Conservation (phyloP, 2,113 vertebrate species). For the Menura novaehollandiae region DNA sequence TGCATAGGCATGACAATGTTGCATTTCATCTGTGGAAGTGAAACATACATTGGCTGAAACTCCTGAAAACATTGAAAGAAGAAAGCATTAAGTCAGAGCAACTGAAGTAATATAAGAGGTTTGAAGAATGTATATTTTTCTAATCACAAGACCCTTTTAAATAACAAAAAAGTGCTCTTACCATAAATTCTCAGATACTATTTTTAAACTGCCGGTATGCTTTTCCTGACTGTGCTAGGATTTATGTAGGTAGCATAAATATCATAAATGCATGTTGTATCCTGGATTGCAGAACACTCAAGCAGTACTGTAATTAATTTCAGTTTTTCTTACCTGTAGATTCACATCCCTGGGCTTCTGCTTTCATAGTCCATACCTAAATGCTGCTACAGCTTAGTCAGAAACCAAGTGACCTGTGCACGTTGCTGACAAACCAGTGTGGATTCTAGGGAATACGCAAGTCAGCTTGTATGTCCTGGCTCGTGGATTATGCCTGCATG, state of each 20-base stretch:
- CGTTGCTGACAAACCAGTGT: not conserved
- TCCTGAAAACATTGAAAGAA: not conserved
- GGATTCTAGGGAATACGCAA: not conserved
- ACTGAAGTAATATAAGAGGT: not conserved
- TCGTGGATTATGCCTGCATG: not conserved
- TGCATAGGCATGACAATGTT: not conserved
- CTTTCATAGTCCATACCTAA: not conserved
- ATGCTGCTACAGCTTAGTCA: not conserved
- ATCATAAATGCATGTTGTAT: not conserved
- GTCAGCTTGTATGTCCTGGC: not conserved
- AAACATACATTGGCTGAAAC: not conserved
- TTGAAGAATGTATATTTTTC: not conserved
- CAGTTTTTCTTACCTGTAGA: not conserved
- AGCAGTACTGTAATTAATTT: not conserved
- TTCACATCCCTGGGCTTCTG: not conserved
- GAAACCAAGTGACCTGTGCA: not conserved
- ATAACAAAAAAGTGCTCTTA: not conserved
- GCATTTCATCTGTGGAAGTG: not conserved
- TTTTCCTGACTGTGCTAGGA: not conserved
- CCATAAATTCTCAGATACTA: not conserved
- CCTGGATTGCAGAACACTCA: not conserved
- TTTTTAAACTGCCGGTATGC: not conserved
- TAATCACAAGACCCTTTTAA: not conserved
- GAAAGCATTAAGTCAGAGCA: not conserved
- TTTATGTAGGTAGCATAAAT: not conserved